phyloP scores from a whole-genome alignment of 2,113 vertebrate species.

The Enhydra lutris region DNA sequence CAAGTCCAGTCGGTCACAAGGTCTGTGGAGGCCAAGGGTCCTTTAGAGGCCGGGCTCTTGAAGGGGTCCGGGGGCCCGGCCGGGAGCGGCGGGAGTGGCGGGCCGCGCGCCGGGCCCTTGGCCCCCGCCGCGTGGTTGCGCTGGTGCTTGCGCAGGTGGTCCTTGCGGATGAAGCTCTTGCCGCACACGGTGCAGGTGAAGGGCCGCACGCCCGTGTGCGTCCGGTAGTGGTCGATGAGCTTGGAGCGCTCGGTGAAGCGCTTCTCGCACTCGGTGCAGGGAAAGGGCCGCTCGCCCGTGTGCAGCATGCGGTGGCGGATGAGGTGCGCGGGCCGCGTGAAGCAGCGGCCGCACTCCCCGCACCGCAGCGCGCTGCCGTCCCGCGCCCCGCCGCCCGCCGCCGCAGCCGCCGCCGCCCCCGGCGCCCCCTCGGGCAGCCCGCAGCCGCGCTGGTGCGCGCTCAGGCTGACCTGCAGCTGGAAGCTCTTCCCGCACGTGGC shows the following conservation, averaged over 20 bases:
- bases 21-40: slow-evolving; percentile 67
- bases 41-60: slow-evolving; percentile 68
- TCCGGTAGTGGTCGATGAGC: slow-evolving; percentile 78
- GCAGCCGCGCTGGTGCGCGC: slow-evolving; percentile 81
- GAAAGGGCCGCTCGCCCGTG: slow-evolving; percentile 74
- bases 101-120: slow-evolving; percentile 52
- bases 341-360: slow-evolving; percentile 84
- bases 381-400: not conserved
- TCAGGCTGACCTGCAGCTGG: slow-evolving; percentile 86
- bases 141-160: slow-evolving; percentile 77
- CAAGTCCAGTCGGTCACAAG: slow-evolving; percentile 75
- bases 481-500: slow-evolving; percentile 86
- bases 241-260: slow-evolving; percentile 76
- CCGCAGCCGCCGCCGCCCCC: not conserved
- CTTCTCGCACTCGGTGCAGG: slow-evolving; percentile 76
- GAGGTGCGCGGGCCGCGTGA: slow-evolving; percentile 91
- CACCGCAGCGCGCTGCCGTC: slow-evolving; percentile 54
- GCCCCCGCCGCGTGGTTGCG: slow-evolving; percentile 62
- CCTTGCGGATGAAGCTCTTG: slow-evolving; percentile 78
- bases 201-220: slow-evolving; percentile 76
- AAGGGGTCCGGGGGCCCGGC: slow-evolving; percentile 55
- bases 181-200: slow-evolving; percentile 73
- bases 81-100: slow-evolving; percentile 45
- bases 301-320: slow-evolving; percentile 78
- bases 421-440: slow-evolving; percentile 74